phyloP scores from a whole-genome alignment of 92 coral and sea anemone genomes.

The Paramuricea clavata region DNA sequence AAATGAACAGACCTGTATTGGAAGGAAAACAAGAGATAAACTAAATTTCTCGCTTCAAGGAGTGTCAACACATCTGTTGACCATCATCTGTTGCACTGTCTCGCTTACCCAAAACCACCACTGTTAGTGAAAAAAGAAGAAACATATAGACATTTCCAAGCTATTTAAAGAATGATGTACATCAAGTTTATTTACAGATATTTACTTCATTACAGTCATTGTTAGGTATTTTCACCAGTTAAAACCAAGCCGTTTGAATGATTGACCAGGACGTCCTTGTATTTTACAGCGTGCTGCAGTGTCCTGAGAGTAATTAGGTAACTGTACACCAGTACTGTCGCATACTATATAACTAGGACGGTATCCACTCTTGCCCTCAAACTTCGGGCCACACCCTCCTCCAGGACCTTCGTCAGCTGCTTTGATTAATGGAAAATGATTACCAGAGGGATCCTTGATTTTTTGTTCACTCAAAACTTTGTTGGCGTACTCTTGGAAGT shows the following conservation, averaged over 20 bases:
- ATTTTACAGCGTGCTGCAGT: constrained; percentile 82
- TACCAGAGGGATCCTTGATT: constrained; percentile 75
- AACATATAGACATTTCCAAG: not conserved
- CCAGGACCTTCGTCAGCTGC: constrained; percentile 99
- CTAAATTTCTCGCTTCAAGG: too few species aligned
- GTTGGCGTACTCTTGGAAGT: constrained; percentile 90
- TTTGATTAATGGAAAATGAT: constrained; percentile 95
- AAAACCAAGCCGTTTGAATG: constrained; percentile 91
- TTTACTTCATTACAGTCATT: not conserved
- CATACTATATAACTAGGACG: constrained; percentile 93
- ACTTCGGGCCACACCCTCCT: constrained; percentile 96
- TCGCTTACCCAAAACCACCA: not conserved
- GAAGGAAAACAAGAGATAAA: too few species aligned
- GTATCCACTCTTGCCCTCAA: constrained; percentile 90
- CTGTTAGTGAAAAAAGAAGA: not conserved
- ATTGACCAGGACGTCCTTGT: constrained; percentile 88
- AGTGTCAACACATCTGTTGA: too few species aligned
- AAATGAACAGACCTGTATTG: too few species aligned
- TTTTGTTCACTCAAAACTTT: constrained; percentile 83
- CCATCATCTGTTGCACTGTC: too few species aligned
- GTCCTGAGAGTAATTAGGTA: constrained; percentile 89
- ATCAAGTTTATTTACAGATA: not conserved
- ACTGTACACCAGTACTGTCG: constrained; percentile 93
- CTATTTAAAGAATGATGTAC: not conserved
- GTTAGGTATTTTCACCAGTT: constrained; percentile 71